Evolutionary conservation across 2,113 vertebrate species (phyloP), one percentile per base, ranked within the genome.

Genomic region (Protomyctophum bolini): DNA sequence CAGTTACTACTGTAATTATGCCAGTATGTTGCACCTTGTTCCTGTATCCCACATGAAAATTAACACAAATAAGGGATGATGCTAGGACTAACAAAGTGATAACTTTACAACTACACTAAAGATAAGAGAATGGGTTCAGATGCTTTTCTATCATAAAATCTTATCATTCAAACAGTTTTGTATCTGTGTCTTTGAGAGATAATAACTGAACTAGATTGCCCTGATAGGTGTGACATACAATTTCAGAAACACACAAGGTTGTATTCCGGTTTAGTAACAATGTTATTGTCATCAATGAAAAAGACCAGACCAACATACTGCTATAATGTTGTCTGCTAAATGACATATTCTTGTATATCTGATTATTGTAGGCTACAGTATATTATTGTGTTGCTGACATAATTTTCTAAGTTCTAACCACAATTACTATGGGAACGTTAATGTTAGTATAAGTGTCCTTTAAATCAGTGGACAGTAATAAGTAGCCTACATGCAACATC

Each of bases 161-260:
- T 57, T 9, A 21, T 54, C 51, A 58, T 1, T 47, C n/a, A n/a
- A 72, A 74, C 69, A 56, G 59, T 50, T 79, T 79, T 41, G 33
- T 41, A 41, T 41, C 33, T 41, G 33, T 41, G 33, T 6, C 33
- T 7, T 75, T 66, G 64, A 66, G 73, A n/a, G 0, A 12, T 0
- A 1, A 6, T 49, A 15, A 70, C 9, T 47, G 6, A 29, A 10
- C 4, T 3, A 50, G 59, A 75, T 21, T n/a, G 6, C 28, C 21
- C 67, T 12, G 8, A 7, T 45, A n/a, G 29, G 33, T 45, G 55
- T 28, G 7, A 45, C 9, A 1, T 45, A 41, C 3, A 60, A 12
- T 12, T 60, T 3, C 58, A 58, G 33, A 45, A 12, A 60, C 58
- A 45, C 29, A 11, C 33, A 41, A 41, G 33, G 33, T 41, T 41